phyloP scores from a whole-genome alignment of 2,113 vertebrate genomes.

The Mus musculus region DNA sequence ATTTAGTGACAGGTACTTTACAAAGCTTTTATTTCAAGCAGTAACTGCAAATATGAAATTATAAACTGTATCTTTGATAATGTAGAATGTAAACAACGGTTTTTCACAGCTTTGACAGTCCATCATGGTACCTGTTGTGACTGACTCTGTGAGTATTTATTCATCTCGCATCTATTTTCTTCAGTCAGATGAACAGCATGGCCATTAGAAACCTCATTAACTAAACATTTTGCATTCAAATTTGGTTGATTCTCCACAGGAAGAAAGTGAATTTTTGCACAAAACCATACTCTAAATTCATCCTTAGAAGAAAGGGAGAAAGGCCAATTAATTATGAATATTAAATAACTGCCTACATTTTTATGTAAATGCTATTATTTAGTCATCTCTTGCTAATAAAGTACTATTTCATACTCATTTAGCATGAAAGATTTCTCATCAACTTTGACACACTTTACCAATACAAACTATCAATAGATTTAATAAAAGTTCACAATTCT shows the following conservation, averaged over 20 bases:
- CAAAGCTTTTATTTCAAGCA: conserved; percentile 34
- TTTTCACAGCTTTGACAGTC: conserved; percentile 25
- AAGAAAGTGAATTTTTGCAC: conserved; percentile 93
- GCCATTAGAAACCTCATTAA: conserved; percentile 90
- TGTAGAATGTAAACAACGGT: conserved; percentile 1
- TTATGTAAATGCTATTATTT: conserved; percentile 38
- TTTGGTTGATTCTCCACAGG: conserved; percentile 90
- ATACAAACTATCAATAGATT: neutral
- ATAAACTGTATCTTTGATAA: neutral
- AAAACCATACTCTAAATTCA: conserved; percentile 97
- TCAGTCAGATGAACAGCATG: conserved; percentile 85
- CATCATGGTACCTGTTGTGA: conserved; percentile 70
- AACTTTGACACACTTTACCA: conserved; percentile 10
- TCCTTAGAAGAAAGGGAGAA: conserved; percentile 88
- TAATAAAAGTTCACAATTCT: conserved; percentile 23
- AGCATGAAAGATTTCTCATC: conserved; percentile 22
- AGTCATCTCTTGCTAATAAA: conserved; percentile 27
- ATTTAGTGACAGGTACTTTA: conserved; percentile 36
- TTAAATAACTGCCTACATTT: neutral
- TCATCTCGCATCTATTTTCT: conserved; percentile 84
- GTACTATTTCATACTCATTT: neutral
- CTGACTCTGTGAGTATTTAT: conserved; percentile 86
- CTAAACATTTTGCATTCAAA: conserved; percentile 88
- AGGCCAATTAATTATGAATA: neutral
- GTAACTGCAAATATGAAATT: conserved; percentile 55